phyloP scores from a whole-genome alignment of 2,797 vertebrate genomes.

The Fistularia tabacaria region DNA sequence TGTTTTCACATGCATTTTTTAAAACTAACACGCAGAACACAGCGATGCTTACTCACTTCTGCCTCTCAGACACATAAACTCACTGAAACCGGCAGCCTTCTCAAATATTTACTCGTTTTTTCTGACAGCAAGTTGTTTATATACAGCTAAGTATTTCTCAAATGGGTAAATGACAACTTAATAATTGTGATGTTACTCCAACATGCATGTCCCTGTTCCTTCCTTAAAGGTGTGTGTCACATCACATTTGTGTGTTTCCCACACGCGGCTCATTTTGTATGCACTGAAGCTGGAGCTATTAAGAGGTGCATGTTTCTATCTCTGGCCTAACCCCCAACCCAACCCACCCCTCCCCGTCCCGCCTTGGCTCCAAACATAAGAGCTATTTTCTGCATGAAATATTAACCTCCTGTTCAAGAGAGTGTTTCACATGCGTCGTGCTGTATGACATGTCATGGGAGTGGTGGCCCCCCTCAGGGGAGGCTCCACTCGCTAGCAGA shows the following conservation, averaged over 20 bases:
- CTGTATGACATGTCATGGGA: conserved; percentile 19
- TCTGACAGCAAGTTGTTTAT: neutral
- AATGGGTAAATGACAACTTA: conserved; percentile 4
- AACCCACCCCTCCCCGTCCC: neutral
- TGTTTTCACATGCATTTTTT: conserved; percentile 37
- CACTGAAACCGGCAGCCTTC: conserved; percentile 9
- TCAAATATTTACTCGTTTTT: conserved; percentile 31
- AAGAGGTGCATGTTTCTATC: conserved; percentile 41
- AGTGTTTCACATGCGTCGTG: conserved; percentile 30
- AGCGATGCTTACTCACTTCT: neutral
- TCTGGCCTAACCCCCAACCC: conserved; percentile 6
- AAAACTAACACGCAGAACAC: conserved; percentile 10
- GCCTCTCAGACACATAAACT: neutral
- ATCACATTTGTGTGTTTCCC: conserved; percentile 16
- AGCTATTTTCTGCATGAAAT: conserved; percentile 63
- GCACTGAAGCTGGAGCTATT: conserved; percentile 27
- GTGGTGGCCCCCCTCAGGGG: conserved; percentile 8
- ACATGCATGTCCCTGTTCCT: neutral
- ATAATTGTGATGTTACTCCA: conserved; percentile 4
- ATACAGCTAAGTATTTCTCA: neutral
- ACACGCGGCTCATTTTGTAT: conserved; percentile 24
- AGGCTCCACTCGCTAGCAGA: neutral
- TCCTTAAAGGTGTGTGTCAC: conserved; percentile 13
- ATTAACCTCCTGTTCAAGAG: conserved; percentile 53
- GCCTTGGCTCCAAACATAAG: conserved; percentile 21